These are phyloP conservation scores for Pseudomyrmex flavicornis DNA, from an alignment of 1,140 invertebrate species.

Conservation along the genomic window DNA sequence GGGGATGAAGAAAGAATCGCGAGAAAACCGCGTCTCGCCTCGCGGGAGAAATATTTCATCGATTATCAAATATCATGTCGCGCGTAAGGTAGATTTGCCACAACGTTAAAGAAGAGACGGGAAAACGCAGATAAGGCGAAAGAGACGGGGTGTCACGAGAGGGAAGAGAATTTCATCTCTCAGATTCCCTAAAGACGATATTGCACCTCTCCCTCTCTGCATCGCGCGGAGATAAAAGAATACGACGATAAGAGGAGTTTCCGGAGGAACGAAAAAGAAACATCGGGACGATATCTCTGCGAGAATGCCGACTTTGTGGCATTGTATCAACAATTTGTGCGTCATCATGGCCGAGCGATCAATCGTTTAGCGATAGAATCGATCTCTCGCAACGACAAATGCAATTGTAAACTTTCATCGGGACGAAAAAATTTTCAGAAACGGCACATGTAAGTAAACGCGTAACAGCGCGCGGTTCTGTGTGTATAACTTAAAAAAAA, in stretches of 20 bases:
- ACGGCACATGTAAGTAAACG: background rate
- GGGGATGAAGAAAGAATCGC: background rate
- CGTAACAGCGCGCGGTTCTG: too few relatives aligned
- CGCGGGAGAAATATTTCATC: slow-evolving; percentile 28
- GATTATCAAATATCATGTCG: slow-evolving; percentile 30
- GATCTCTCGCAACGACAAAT: slow-evolving; percentile 29
- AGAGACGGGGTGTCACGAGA: background rate
- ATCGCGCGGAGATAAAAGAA: slow-evolving; percentile 11
- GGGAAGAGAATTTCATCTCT: slow-evolving; percentile 45
- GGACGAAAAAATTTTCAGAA: slow-evolving; percentile 2
- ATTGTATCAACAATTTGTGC: slow-evolving; percentile 63
- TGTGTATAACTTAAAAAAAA: background rate
- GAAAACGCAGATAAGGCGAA: slow-evolving; percentile 6
- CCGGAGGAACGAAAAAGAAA: slow-evolving; percentile 35
- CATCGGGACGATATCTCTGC: slow-evolving; percentile 64
- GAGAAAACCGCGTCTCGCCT: background rate
- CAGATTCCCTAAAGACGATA: slow-evolving; percentile 17
- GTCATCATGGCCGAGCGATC: slow-evolving; percentile 55
- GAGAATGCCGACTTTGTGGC: slow-evolving; percentile 65
- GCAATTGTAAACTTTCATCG: slow-evolving; percentile 13
- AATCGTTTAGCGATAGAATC: slow-evolving; percentile 59
- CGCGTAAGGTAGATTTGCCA: slow-evolving; percentile 31
- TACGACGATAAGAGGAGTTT: slow-evolving; percentile 20
- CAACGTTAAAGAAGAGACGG: background rate
- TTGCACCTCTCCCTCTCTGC: background rate